A percentile compares a stretch with the other conserved stretches of the same genome.
Conservation (phyloP, 30 jellyfish, hydroid and myxozoan genomes). For the Hydra vulgaris region DNA sequence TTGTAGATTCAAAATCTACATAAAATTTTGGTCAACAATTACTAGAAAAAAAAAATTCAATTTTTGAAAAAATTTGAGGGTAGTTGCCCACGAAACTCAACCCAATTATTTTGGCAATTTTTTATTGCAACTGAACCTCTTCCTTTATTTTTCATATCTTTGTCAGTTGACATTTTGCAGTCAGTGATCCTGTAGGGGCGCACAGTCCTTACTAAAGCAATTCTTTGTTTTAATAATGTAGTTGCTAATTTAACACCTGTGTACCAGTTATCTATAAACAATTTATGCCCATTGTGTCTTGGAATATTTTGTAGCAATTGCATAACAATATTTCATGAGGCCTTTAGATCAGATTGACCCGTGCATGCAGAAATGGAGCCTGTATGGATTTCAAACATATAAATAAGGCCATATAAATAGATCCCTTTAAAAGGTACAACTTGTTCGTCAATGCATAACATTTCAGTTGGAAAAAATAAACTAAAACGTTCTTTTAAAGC, state of each 20-base stretch:
- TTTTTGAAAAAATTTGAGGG: too few species aligned
- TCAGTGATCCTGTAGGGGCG: background rate
- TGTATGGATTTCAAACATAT: background rate
- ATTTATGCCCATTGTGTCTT: conserved; percentile 4
- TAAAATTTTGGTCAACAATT: too few species aligned
- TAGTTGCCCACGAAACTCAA: background rate
- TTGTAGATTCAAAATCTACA: too few species aligned
- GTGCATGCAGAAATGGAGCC: background rate
- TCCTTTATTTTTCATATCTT: background rate
- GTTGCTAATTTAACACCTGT: conserved; percentile 1
- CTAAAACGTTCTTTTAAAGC: conserved; percentile 5
- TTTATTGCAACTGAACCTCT: conserved; percentile 7
- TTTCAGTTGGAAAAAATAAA: conserved; percentile 3
- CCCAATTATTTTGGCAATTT: background rate
- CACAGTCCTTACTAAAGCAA: background rate
- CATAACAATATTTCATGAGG: conserved; percentile 6
- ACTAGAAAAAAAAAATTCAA: too few species aligned
- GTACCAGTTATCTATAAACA: conserved; percentile 8
- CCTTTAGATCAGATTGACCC: conserved; percentile 3
- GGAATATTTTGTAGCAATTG: conserved; percentile 4
- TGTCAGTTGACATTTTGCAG: conserved; percentile 1
- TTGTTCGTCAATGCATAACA: conserved; percentile 1
- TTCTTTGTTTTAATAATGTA: background rate
- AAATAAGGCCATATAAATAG: background rate
- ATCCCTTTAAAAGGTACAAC: background rate